A percentile compares a stretch with the other conserved stretches of the same genome.
phyloP scores from a whole-genome alignment of 2,888 invertebrate species.

The Hermaeophaga mercurialis region DNA sequence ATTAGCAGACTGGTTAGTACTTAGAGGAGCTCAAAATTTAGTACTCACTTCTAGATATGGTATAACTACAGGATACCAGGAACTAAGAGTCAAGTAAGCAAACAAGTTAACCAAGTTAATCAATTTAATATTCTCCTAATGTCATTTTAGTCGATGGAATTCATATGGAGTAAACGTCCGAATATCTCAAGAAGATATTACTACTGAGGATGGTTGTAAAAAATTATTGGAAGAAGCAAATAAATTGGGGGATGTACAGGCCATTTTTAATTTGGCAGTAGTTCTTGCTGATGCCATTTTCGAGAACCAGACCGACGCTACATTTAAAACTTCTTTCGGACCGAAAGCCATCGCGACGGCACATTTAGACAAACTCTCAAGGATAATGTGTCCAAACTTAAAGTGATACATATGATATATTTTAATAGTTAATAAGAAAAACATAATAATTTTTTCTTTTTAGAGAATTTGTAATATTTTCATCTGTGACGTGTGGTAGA shows the following conservation, averaged over 20 bases:
- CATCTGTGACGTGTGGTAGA: slow-evolving; percentile 89
- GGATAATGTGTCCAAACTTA: slow-evolving; percentile 37
- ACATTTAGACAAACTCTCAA: slow-evolving; percentile 67
- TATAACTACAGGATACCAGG: slow-evolving; percentile 81
- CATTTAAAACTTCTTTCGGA: slow-evolving; percentile 69
- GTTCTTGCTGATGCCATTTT: slow-evolving; percentile 75
- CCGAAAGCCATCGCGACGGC: slow-evolving; percentile 83
- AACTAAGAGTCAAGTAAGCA: too few relatives aligned
- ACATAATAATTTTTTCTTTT: slow-evolving; percentile 12
- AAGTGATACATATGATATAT: background rate
- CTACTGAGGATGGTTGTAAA: slow-evolving; percentile 71
- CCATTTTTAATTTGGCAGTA: slow-evolving; percentile 90
- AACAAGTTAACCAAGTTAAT: too few relatives aligned
- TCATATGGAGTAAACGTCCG: slow-evolving; percentile 71
- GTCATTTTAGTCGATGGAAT: too few relatives aligned
- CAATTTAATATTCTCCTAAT: too few relatives aligned
- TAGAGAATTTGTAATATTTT: slow-evolving; percentile 82
- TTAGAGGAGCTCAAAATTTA: slow-evolving; percentile 78
- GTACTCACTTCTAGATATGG: slow-evolving; percentile 84
- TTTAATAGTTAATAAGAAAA: too few relatives aligned
- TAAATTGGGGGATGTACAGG: slow-evolving; percentile 73
- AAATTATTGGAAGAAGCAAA: slow-evolving; percentile 68
- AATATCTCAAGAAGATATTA: slow-evolving; percentile 74
- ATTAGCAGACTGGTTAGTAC: slow-evolving; percentile 81
- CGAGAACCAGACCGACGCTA: slow-evolving; percentile 74